Conservation (phyloP, 2,888 invertebrate genomes). For the Eucera pruinosa region DNA sequence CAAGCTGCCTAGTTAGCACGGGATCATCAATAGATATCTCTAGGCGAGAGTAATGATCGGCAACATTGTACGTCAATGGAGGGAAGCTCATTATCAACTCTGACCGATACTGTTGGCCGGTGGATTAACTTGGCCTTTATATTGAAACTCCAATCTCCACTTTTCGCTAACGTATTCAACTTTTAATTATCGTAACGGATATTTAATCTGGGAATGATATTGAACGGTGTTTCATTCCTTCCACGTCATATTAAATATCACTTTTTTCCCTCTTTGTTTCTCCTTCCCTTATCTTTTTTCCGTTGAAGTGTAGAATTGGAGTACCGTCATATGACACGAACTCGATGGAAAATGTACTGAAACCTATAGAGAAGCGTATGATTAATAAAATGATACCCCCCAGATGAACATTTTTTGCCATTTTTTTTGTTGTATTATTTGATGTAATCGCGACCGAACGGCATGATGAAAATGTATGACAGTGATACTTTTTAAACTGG, state of each 20-base stretch:
- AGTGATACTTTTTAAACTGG: no score
- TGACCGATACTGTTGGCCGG: neutral
- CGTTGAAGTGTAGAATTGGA: neutral
- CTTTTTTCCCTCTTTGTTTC: no score
- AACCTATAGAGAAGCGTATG: neutral
- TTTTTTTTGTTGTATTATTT: conserved; percentile 4
- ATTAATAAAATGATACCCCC: conserved; percentile 17
- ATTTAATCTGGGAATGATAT: conserved; percentile 13
- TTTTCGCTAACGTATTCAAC: neutral
- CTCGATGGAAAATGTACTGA: neutral
- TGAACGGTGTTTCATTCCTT: conserved; percentile 1
- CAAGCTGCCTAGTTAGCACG: conserved; percentile 27
- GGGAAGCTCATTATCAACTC: conserved; percentile 36
- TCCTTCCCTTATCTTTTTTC: neutral
- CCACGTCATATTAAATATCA: neutral
- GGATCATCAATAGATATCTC: conserved; percentile 39
- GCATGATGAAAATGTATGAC: no score
- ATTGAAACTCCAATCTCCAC: neutral
- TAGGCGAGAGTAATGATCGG: conserved; percentile 49
- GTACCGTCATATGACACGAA: conserved; percentile 1
- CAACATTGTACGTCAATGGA: conserved; percentile 32
- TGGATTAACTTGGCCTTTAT: conserved; percentile 24
- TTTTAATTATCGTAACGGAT: conserved; percentile 31
- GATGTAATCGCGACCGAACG: no score
- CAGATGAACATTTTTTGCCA: neutral